Base-by-base conservation (phyloP, 2,888 invertebrate genomes). In the Melipona beecheii region DNA sequence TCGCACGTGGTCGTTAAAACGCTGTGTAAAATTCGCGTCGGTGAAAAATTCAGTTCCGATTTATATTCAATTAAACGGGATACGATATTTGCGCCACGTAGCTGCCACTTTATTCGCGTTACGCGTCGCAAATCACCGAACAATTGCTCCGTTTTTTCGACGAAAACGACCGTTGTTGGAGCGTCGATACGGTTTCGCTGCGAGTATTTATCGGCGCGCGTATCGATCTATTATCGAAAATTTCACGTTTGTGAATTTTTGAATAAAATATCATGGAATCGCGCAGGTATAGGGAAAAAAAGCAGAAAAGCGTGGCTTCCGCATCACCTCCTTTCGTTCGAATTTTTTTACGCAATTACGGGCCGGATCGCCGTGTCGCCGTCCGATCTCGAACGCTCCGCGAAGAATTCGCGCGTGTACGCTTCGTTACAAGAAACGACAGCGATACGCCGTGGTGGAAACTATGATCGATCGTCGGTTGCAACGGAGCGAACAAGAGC, bases 391-490 rank as follows among this genome's bases (percentile, higher is more conserved):
- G 36, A 49, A 4, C 17, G 73, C 31, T 75, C 50, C 66, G 52
- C n/a, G 36, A 52, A 69, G 31, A 27, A 24, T n/a, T 31, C 2
- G 24, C 1, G 13, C 17, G 31, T 21, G 24, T 49, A n/a, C 31
- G 70, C 24, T 88, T 83, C 73, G 84, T 74, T 65, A 54, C 43
- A 36, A 69, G 75, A 68, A 56, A 66, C 60, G 70, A 58, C 54
- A 78, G 76, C 52, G 52, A 77, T 62, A 75, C 31, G 64, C 56
- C 56, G 50, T 4, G 60, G 17, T 49, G 49, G 72, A 72, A 58
- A 78, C 70, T 74, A 62, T 75, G 75, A 87, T 89, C 87, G 87
- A 89, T 87, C 75, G 87, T 87, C 75, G 77, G 56, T 74, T 71
- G 56, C 78, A 78, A 70, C 56, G 70, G 74, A 79, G 70, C 64